Conservation (phyloP, 2,888 invertebrate species). For the Chrysolina americana region DNA sequence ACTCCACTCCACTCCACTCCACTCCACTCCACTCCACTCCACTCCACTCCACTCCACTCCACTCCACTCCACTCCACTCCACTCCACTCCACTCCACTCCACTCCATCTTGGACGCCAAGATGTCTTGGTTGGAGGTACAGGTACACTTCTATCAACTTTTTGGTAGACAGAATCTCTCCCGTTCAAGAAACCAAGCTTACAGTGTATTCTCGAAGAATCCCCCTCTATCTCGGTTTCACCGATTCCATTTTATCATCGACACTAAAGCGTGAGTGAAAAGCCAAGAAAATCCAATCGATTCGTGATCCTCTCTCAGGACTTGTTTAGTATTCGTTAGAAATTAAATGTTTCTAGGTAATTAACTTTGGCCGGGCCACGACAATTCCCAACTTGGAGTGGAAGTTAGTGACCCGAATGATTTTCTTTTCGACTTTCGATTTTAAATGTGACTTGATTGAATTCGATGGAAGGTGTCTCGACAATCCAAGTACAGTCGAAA, state of each 20-base stretch:
- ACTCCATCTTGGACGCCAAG: too few species aligned
- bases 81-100: too few species aligned
- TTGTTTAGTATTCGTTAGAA: slow-evolving; percentile 24
- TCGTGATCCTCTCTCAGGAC: not conserved
- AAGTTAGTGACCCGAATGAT: slow-evolving; percentile 18
- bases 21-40: too few species aligned
- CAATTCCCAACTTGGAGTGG: slow-evolving; percentile 13
- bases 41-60: too few species aligned
- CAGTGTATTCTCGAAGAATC: too few species aligned
- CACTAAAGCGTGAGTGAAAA: slow-evolving; percentile 4
- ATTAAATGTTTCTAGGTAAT: slow-evolving; percentile 29
- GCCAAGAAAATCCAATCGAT: slow-evolving; percentile 3
- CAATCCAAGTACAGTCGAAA: too few species aligned
- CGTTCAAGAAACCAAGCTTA: too few species aligned
- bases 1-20: too few species aligned
- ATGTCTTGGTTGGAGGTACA: too few species aligned
- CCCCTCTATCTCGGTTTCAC: not conserved
- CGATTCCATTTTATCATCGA: not conserved
- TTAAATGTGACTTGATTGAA: not conserved
- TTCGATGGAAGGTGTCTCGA: not conserved
- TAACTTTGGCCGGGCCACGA: slow-evolving; percentile 17
- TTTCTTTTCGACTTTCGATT: slow-evolving; percentile 18
- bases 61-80: too few species aligned
- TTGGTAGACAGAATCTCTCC: too few species aligned
- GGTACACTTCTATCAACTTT: too few species aligned